Percentiles rank a stretch among this genome's conserved stretches.
Conservation (phyloP, 2,888 invertebrate species). For the Brenthis daphne region DNA sequence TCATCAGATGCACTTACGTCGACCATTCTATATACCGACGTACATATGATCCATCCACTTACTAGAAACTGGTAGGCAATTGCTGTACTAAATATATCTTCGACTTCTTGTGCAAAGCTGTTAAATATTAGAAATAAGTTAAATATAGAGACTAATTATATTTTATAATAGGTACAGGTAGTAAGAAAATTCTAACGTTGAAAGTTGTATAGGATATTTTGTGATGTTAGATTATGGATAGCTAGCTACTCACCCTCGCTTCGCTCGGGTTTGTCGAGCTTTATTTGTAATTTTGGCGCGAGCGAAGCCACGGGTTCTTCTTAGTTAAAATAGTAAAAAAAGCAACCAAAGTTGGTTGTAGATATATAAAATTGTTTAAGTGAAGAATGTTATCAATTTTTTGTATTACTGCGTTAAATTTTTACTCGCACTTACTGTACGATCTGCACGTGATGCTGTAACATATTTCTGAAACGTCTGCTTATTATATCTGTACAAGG, state of each 20-base stretch:
- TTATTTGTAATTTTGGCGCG: no score
- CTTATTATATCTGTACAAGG: slow-evolving; percentile 28
- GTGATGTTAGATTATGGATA: no score
- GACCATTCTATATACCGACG: slow-evolving; percentile 46
- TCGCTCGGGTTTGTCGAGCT: no score
- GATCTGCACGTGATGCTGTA: slow-evolving; percentile 40
- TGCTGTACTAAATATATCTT: slow-evolving; percentile 45
- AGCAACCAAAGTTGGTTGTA: no score
- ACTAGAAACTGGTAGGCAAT: slow-evolving; percentile 47
- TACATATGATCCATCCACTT: slow-evolving; percentile 48
- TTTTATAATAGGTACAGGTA: no score
- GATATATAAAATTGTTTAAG: neutral
- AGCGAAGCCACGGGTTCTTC: no score
- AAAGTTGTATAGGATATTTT: no score
- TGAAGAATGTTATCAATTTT: neutral
- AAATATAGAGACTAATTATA: no score
- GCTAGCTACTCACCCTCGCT: no score
- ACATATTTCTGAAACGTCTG: slow-evolving; percentile 37
- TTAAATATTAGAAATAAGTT: no score
- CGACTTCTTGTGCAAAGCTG: slow-evolving; percentile 42
- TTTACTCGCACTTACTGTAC: slow-evolving; percentile 33
- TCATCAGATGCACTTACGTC: slow-evolving; percentile 39
- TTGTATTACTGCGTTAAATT: neutral
- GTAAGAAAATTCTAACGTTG: no score
- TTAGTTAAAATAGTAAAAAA: no score